A percentile compares a stretch with the other conserved stretches of the same genome.
Evolutionary conservation across 2,797 vertebrate genomes (phyloP).

Genomic region (Monodelphis domestica): DNA sequence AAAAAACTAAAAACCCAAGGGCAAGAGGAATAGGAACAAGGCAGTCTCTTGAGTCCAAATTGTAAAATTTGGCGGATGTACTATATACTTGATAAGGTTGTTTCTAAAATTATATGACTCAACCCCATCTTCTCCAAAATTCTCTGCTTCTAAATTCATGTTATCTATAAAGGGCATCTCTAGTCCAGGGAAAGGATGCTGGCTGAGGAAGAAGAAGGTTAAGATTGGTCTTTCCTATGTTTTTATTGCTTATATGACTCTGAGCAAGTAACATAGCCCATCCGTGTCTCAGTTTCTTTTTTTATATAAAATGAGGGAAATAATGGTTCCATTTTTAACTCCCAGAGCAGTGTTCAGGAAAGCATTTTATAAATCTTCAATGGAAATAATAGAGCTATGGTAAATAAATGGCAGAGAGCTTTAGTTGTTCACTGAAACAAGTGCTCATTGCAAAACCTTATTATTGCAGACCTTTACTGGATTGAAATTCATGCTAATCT

Average conservation of each 20-base stretch:
- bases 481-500: constrained; percentile 19
- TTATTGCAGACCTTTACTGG: constrained; percentile 27
- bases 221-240: background rate
- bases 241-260: background rate
- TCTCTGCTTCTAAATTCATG: constrained; percentile 47
- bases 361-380: background rate
- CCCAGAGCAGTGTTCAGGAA: background rate
- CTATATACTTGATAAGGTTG: constrained; percentile 34
- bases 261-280: background rate
- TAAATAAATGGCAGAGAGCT: background rate
- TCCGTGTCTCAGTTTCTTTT: background rate
- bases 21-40: background rate
- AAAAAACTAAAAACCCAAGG: background rate
- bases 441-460: constrained; percentile 29
- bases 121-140: constrained; percentile 15
- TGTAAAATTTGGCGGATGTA: constrained; percentile 48
- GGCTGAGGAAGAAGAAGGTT: background rate
- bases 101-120: constrained; percentile 8
- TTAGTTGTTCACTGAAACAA: background rate
- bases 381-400: background rate
- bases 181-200: background rate
- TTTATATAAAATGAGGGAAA: background rate
- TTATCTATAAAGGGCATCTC: background rate
- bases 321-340: background rate
- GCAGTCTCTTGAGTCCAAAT: background rate